A percentile compares a stretch with the other conserved stretches of the same genome.
Conservation (phyloP, 2,797 vertebrate genomes). For the Rhodeus uyekii region DNA sequence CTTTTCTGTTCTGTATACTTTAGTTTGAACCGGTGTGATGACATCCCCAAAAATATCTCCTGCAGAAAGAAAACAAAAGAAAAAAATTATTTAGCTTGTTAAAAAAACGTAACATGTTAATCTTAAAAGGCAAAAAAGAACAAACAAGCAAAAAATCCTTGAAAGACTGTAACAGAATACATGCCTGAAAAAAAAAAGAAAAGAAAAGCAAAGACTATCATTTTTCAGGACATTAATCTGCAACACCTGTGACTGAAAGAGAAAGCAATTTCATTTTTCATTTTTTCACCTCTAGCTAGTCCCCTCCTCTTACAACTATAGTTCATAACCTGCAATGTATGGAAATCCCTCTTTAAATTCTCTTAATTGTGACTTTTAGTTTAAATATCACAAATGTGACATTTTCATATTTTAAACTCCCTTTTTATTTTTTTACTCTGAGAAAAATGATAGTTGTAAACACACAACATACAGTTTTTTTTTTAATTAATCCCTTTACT, state of each 20-base stretch:
- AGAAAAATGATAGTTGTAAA: no score
- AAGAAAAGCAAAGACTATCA: neutral
- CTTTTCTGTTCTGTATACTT: neutral
- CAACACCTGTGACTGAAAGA: neutral
- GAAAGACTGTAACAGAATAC: neutral
- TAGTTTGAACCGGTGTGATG: neutral
- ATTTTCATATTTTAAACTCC: neutral
- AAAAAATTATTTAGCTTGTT: no score
- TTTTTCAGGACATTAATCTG: neutral
- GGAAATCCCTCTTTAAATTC: neutral
- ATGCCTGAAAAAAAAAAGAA: neutral
- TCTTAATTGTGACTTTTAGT: no score
- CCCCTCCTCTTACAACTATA: neutral
- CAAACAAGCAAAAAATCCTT: neutral
- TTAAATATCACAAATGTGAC: no score
- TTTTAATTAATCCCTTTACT: no score
- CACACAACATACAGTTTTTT: neutral
- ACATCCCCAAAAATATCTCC: neutral
- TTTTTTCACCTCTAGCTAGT: neutral
- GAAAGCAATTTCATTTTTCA: neutral
- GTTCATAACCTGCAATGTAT: neutral
- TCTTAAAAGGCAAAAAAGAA: neutral
- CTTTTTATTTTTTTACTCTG: no score
- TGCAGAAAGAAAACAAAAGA: no score
- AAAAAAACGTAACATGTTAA: no score